Evolutionary conservation across 2,888 invertebrate species (phyloP), one percentile per base, ranked within the genome.

Genomic region (Zelleria hepariella): DNA sequence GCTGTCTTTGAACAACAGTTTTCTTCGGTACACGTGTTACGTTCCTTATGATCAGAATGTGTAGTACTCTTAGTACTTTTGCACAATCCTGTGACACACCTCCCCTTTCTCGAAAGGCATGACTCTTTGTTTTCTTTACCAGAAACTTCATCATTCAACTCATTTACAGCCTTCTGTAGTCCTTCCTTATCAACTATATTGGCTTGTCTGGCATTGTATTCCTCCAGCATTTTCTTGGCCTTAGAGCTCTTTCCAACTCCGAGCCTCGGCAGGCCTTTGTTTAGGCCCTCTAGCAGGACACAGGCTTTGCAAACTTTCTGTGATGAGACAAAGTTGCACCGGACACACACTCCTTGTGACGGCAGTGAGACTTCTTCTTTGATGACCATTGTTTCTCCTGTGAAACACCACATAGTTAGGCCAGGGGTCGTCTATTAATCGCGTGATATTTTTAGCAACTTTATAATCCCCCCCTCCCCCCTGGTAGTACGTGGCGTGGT

Each of bases 231-330:
- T 67, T 89, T 90, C 66, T 93, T 93, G 0, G 93, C 93, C 76
- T 94, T 94, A n/a, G 94, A 95, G 59, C 94, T 94, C 79, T 97
- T 97, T 2, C 96, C 96, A 32, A 97, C 94, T n/a, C 96, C 97
- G 55, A 97, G 90, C 77, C 93, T 94, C 0, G 98, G 98, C 55
- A 97, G 81, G 1, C 98, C 98, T 82, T 94, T 92, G 80, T 99
- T 99, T 1, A 99, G 90, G 0, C 99, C 99, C 86, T 99, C 98
- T 4, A 99, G 86, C 60, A 99, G 89, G 0, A 97, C 93, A 78
- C 99, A 99, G 0, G 99, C 99, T 80, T 99, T 99, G 79, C 99
- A 99, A 3, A 98, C 91, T 68, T 93, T 92, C 76, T 98, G 98
- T 63, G 98, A 98, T 0, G 96, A 95, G 0, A 95, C 93, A 80